Base-by-base conservation (phyloP, 2,113 vertebrate genomes). In the Hydrolagus affinis region DNA sequence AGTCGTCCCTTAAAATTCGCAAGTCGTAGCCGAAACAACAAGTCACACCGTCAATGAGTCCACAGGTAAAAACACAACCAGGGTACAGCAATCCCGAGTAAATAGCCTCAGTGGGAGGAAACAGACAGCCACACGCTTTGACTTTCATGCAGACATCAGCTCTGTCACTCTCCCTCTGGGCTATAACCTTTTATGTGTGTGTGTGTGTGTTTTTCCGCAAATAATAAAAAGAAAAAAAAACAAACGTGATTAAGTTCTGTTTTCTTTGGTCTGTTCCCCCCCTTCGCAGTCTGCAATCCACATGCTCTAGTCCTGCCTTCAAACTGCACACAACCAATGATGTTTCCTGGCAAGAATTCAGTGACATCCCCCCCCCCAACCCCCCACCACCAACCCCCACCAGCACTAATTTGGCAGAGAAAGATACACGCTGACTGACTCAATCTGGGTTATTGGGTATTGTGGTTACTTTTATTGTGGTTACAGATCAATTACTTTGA, bases 301-400 rank as follows among this genome's bases (percentile, higher is more conserved):
- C 17, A 11, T 78, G 59, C 28, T 62, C 56, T 2, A 30, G 78
- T 68, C 78, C 78, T 83, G 78, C 62, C 78, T 83, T 32, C 30
- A 66, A 11, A 30, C 6, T 44, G 44, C 9, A 32, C 66, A 28
- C 25, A 66, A 15, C 78, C 78, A 83, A 83, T 83, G 12, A 59
- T 32, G 32, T 23, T 64, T 59, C 25, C 11, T 30, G 77, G 19
- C 8, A 80, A 17, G 1, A 23, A 68, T 32, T 17, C 60, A 4
- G 77, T 30, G 28, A 15, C 4, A n/a, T 8, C 15, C 23, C 17
- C 17, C 25, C 11, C 17, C 25, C 7, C 11, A 19, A 11, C 19
- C n/a, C n/a, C n/a, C n/a, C n/a, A n/a, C n/a, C n/a, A n/a, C n/a
- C n/a, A n/a, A n/a, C 17, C 17, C 25, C 11, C 17, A 12, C 7